phyloP scores from a whole-genome alignment of 2,113 vertebrate genomes.

The Mormyrus lacerda region DNA sequence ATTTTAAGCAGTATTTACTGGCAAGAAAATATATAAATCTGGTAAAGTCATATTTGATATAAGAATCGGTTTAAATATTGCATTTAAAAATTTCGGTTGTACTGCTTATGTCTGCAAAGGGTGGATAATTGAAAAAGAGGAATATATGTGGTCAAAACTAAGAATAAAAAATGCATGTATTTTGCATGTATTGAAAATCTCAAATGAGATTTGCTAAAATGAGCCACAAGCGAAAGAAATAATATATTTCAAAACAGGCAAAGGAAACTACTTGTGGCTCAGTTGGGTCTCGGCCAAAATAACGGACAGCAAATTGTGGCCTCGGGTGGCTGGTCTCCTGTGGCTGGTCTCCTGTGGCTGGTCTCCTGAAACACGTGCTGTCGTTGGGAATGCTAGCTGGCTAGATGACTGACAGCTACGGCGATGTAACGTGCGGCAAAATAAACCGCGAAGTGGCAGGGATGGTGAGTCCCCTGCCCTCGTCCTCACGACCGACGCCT shows the following conservation, averaged over 20 bases:
- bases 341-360: too few relatives aligned
- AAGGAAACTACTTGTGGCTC: background rate
- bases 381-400: background rate
- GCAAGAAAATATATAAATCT: background rate
- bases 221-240: background rate
- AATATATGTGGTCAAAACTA: background rate
- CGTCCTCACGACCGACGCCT: background rate
- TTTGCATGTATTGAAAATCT: background rate
- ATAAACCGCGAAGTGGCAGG: background rate
- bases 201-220: background rate
- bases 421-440: background rate
- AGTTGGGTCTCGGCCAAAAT: background rate
- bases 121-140: background rate
- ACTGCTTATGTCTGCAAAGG: background rate
- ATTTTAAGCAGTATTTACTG: background rate
- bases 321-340: too few relatives aligned
- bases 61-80: background rate
- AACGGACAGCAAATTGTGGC: background rate
- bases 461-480: background rate
- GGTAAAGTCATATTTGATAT: background rate
- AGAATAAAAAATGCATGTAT: background rate
- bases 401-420: background rate
- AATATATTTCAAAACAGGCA: background rate
- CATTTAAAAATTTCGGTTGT: background rate
- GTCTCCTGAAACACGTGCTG: background rate